These are phyloP conservation scores for Netelia inedita DNA, from an alignment of 2,888 invertebrate genomes.

Conservation along the genomic window DNA sequence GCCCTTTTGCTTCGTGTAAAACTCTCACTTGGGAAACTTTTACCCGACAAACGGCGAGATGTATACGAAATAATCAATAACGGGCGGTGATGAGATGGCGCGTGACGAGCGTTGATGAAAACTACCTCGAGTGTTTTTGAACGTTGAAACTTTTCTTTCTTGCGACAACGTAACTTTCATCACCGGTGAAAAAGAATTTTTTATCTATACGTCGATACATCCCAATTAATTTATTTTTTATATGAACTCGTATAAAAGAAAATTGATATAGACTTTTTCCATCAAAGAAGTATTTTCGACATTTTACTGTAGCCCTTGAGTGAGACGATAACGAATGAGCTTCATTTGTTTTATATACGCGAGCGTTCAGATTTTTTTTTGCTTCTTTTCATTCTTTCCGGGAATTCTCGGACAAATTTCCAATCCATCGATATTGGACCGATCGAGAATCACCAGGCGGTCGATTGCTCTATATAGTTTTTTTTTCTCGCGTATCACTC, in stretches of 20 bases:
- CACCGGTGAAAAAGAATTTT: neutral
- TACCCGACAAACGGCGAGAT: slow-evolving; percentile 27
- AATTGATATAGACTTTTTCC: too few relatives aligned
- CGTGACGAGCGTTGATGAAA: slow-evolving; percentile 5
- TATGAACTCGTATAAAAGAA: neutral
- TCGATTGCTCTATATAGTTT: neutral
- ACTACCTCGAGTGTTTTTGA: neutral
- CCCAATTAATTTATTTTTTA: neutral
- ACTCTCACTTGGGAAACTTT: slow-evolving; percentile 45
- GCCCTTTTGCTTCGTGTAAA: slow-evolving; percentile 33
- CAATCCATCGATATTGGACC: slow-evolving; percentile 51
- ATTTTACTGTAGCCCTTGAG: too few relatives aligned
- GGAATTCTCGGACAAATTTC: slow-evolving; percentile 44
- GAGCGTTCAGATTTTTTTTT: slow-evolving; percentile 23
- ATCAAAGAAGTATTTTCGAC: too few relatives aligned
- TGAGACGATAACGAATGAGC: neutral
- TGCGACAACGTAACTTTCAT: slow-evolving; percentile 29
- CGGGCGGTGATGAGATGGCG: slow-evolving; percentile 34
- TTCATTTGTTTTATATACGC: neutral
- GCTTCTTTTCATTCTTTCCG: neutral
- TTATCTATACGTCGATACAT: neutral
- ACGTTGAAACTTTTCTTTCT: slow-evolving; percentile 14
- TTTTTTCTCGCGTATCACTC: slow-evolving; percentile 41
- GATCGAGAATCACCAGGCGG: slow-evolving; percentile 24
- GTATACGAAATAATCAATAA: slow-evolving; percentile 61